A percentile compares a stretch with the other conserved stretches of the same genome.
These are phyloP conservation scores for Peribatodes rhomboidaria DNA, from an alignment of 2,888 invertebrate species.

Conservation along the genomic window DNA sequence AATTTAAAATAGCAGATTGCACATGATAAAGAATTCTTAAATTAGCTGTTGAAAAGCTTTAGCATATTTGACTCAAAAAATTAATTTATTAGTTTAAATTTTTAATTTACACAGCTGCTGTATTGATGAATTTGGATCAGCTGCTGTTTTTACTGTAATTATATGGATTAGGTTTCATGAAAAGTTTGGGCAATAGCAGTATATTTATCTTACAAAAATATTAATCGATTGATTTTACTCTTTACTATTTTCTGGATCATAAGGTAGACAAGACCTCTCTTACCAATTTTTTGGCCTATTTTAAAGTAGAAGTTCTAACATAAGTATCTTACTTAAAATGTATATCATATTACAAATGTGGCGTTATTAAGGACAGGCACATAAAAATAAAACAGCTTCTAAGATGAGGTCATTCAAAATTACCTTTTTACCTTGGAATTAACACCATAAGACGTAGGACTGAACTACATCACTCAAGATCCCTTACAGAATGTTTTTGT, in stretches of 20 bases:
- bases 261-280: too few relatives aligned
- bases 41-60: background rate
- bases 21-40: background rate
- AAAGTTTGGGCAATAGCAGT: too few relatives aligned
- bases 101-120: background rate
- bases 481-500: slow-evolving; percentile 44
- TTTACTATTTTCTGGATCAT: too few relatives aligned
- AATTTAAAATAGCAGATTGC: background rate
- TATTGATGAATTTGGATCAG: too few relatives aligned
- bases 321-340: background rate
- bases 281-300: background rate
- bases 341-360: background rate
- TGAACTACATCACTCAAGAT: slow-evolving; percentile 7
- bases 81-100: background rate
- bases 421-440: slow-evolving; percentile 7
- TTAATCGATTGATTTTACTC: too few relatives aligned
- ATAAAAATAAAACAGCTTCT: background rate
- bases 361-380: background rate
- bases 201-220: too few relatives aligned
- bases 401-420: slow-evolving; percentile 13
- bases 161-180: too few relatives aligned
- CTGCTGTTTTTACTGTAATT: too few relatives aligned
- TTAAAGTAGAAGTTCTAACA: background rate
- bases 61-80: background rate
- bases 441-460: background rate